These are phyloP conservation scores for Drosophila littoralis DNA, from an alignment of 1,140 invertebrate species.

Conservation along the genomic window DNA sequence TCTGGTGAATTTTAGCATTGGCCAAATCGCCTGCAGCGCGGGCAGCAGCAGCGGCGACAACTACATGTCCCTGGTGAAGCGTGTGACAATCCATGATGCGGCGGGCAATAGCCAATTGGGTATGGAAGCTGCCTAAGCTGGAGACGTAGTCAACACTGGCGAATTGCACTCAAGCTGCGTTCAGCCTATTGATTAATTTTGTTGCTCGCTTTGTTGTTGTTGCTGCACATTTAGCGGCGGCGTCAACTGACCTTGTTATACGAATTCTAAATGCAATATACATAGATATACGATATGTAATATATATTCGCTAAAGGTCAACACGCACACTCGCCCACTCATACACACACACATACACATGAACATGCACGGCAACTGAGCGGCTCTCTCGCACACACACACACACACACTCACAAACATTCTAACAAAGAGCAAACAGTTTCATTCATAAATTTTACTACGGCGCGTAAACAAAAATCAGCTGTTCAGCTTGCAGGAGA, in stretches of 20 bases:
- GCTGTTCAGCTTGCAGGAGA: slow-evolving; percentile 52
- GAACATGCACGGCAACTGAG: slow-evolving; percentile 22
- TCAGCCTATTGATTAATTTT: slow-evolving; percentile 36
- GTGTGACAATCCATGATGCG: slow-evolving; percentile 71
- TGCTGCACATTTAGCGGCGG: slow-evolving; percentile 40
- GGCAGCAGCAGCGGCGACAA: slow-evolving; percentile 83
- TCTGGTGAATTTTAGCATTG: slow-evolving; percentile 70
- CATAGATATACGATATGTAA: slow-evolving; percentile 63
- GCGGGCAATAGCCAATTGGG: slow-evolving; percentile 44
- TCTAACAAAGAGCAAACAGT: slow-evolving; percentile 24
- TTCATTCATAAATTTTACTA: slow-evolving; percentile 76
- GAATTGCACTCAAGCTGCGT: slow-evolving; percentile 12
- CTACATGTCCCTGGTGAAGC: slow-evolving; percentile 84
- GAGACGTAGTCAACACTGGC: slow-evolving; percentile 1
- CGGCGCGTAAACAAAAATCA: slow-evolving; percentile 70
- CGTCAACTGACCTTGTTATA: slow-evolving; percentile 69
- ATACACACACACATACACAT: slow-evolving; percentile 8
- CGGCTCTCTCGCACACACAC: slow-evolving; percentile 54
- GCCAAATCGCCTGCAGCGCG: slow-evolving; percentile 66
- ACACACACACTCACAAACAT: slow-evolving; percentile 32
- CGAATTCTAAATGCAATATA: slow-evolving; percentile 75
- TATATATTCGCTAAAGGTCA: slow-evolving; percentile 79
- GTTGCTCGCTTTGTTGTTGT: slow-evolving; percentile 28
- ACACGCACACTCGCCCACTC: slow-evolving; percentile 58
- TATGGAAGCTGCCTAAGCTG: slow-evolving; percentile 32